These are phyloP conservation scores for Physocephala rufipes DNA, from an alignment of 2,888 invertebrate species.

Conservation along the genomic window DNA sequence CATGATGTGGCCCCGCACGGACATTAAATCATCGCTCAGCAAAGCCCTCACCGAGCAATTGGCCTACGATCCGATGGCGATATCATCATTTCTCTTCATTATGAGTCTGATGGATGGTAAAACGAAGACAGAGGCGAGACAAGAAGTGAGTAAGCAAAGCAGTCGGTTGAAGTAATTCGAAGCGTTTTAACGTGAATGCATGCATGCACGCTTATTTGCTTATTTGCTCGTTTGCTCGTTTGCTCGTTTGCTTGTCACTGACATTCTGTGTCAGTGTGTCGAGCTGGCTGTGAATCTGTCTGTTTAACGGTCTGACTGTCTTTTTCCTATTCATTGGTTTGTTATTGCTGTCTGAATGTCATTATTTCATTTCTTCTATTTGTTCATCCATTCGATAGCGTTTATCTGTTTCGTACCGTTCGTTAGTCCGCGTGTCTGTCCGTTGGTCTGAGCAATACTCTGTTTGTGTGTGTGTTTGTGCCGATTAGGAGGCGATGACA, in stretches of 20 bases:
- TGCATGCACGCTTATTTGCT: neutral
- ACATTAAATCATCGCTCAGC: slow-evolving; percentile 63
- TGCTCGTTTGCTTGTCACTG: neutral
- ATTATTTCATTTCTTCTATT: neutral
- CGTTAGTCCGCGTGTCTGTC: too few relatives aligned
- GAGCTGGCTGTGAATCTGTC: neutral
- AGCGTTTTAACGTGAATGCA: neutral
- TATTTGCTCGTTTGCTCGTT: neutral
- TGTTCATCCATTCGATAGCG: slow-evolving; percentile 1
- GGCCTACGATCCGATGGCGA: slow-evolving; percentile 71
- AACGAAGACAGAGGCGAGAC: slow-evolving; percentile 65
- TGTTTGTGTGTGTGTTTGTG: too few relatives aligned
- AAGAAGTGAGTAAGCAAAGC: slow-evolving; percentile 66
- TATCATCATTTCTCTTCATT: slow-evolving; percentile 70
- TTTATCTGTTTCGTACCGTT: too few relatives aligned
- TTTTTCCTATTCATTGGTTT: too few relatives aligned
- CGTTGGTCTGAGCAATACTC: too few relatives aligned
- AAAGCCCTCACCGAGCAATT: slow-evolving; percentile 69
- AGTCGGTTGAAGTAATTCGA: neutral
- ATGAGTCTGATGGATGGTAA: slow-evolving; percentile 71
- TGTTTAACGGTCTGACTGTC: too few relatives aligned
- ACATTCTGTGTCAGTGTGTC: neutral
- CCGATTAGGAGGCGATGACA: neutral
- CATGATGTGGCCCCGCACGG: slow-evolving; percentile 65
- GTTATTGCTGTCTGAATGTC: too few relatives aligned